A percentile compares a stretch with the other conserved stretches of the same genome.
Evolutionary conservation across 2,888 invertebrate genomes (phyloP).

Genomic region (Steinernema hermaphroditum): DNA sequence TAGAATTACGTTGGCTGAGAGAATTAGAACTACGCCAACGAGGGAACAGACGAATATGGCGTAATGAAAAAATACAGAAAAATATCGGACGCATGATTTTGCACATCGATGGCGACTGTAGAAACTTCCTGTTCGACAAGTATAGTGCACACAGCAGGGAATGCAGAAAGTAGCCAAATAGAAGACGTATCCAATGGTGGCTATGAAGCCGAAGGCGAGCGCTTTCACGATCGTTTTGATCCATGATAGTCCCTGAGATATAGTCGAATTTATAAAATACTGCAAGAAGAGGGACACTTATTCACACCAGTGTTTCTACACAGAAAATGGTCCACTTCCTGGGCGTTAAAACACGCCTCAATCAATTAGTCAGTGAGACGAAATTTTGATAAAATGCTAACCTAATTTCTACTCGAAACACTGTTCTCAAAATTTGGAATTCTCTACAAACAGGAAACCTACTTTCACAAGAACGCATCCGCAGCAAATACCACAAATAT

Average conservation of each 20-base stretch:
- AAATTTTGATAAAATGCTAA: too few species aligned
- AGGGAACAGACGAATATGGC: slow-evolving; percentile 54
- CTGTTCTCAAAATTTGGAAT: too few species aligned
- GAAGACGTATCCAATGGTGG: slow-evolving; percentile 46
- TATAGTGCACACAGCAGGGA: slow-evolving; percentile 56
- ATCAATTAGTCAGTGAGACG: too few species aligned
- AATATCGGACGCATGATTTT: slow-evolving; percentile 59
- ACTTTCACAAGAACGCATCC: slow-evolving; percentile 34
- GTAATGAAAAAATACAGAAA: slow-evolving; percentile 58
- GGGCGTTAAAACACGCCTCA: too few species aligned
- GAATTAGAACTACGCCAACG: slow-evolving; percentile 37
- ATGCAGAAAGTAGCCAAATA: slow-evolving; percentile 49
- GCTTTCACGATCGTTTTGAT: not conserved
- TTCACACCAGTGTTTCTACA: too few species aligned
- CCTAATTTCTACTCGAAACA: too few species aligned
- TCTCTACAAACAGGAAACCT: too few species aligned
- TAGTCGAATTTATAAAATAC: too few species aligned
- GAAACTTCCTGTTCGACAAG: slow-evolving; percentile 57
- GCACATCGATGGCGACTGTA: slow-evolving; percentile 61
- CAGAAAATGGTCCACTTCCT: too few species aligned
- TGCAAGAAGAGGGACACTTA: too few species aligned
- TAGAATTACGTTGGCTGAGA: slow-evolving; percentile 54
- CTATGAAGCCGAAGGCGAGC: slow-evolving; percentile 43
- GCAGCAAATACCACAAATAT: slow-evolving; percentile 27
- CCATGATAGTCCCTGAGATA: not conserved